Evolutionary conservation across 2,888 invertebrate species (phyloP).

Genomic region (Eurytoma californica): DNA sequence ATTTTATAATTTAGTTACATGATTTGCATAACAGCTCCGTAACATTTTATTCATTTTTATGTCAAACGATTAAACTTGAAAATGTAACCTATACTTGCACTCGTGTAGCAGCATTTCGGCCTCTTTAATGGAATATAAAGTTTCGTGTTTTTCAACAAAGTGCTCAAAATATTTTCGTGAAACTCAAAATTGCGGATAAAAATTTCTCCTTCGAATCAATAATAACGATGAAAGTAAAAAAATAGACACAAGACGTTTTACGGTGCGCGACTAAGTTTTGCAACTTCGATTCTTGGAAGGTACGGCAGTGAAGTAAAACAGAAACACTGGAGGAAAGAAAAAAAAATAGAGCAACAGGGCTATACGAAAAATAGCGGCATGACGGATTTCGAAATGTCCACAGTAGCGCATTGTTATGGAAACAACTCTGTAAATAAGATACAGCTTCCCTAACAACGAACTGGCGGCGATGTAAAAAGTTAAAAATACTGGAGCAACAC

Average conservation of each 20-base stretch:
- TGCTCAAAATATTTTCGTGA: no score
- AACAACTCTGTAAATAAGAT: conserved; percentile 71
- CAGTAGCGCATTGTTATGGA: conserved; percentile 64
- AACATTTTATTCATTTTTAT: no score
- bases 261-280: background rate
- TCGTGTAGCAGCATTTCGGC: no score
- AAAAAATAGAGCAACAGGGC: conserved; percentile 45
- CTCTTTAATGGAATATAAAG: no score
- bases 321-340: conserved; percentile 2
- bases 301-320: conserved; percentile 17
- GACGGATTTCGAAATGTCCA: conserved; percentile 49
- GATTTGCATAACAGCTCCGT: no score
- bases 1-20: no score
- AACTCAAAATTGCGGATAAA: no score
- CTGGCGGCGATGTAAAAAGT: conserved; percentile 56
- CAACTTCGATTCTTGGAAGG: background rate
- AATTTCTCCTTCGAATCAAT: background rate
- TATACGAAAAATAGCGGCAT: conserved; percentile 35
- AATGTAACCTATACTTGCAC: no score
- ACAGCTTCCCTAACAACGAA: conserved; percentile 68
- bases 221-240: background rate
- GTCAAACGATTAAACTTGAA: no score
- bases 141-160: no score
- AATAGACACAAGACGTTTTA: background rate
- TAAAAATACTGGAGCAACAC: background rate